Conservation (phyloP, 2,797 vertebrate species). For the Enteromius paludinosus region DNA sequence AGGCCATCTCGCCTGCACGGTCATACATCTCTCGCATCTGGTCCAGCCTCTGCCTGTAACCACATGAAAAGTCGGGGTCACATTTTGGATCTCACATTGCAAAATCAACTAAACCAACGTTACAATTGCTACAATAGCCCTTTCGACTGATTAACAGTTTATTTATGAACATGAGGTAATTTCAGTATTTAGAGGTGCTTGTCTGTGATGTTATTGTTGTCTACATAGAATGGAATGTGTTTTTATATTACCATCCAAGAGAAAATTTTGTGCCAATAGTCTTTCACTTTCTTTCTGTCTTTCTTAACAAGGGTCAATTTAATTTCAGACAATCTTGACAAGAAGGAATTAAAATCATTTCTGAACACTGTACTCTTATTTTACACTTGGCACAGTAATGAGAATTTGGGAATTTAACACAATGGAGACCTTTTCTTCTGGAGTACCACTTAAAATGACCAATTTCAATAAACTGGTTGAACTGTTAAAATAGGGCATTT, state of each 20-base stretch:
- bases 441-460: not conserved
- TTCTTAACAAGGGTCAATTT: not conserved
- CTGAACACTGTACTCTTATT: not conserved
- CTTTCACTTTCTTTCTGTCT: not conserved
- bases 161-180: not conserved
- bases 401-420: not conserved
- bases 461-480: not conserved
- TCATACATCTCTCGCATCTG: conserved; percentile 99
- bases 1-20: conserved; percentile 93
- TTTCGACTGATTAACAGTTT: not conserved
- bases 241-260: not conserved
- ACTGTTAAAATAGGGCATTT: not conserved
- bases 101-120: not conserved
- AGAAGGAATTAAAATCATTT: not conserved
- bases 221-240: not conserved
- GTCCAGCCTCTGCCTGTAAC: conserved; percentile 88
- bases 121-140: not conserved
- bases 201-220: not conserved
- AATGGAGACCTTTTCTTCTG: not conserved
- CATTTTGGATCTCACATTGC: not conserved
- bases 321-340: not conserved
- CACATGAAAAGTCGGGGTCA: not conserved
- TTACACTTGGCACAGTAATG: not conserved
- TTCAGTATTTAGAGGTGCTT: not conserved
- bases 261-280: not conserved